phyloP scores from a whole-genome alignment of 2,888 invertebrate species.

The Lasioglossum calceatum region DNA sequence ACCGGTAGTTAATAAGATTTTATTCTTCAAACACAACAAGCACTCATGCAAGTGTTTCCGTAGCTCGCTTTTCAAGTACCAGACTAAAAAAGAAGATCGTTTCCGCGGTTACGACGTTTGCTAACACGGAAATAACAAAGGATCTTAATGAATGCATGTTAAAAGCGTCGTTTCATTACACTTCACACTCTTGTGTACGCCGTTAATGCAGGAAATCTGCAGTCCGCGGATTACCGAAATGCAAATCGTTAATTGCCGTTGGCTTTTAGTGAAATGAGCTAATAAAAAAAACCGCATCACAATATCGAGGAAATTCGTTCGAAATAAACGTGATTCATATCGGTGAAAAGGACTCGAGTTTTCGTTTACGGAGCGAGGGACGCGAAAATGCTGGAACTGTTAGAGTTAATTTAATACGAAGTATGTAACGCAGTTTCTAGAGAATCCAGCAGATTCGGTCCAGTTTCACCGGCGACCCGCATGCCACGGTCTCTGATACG shows the following conservation, averaged over 20 bases:
- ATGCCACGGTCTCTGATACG: slow-evolving; percentile 43
- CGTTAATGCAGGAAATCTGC: not conserved
- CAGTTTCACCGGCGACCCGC: slow-evolving; percentile 40
- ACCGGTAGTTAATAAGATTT: not conserved
- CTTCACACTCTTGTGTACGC: not conserved
- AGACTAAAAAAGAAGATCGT: not conserved
- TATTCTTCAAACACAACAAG: not conserved
- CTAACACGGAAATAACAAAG: not conserved
- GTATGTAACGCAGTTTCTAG: slow-evolving; percentile 52
- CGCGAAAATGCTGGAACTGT: slow-evolving; percentile 16
- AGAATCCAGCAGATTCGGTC: slow-evolving; percentile 33
- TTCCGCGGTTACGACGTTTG: not conserved
- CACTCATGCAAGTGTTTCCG: not conserved
- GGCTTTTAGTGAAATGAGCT: not conserved
- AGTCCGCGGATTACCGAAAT: not conserved
- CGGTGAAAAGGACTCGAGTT: not conserved
- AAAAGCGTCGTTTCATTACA: not conserved
- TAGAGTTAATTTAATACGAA: slow-evolving; percentile 51
- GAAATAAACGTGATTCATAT: slow-evolving; percentile 14
- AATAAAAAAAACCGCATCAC: not conserved
- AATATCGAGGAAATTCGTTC: not conserved
- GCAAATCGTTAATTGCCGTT: not conserved
- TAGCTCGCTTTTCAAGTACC: not conserved
- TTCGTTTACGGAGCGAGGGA: slow-evolving; percentile 15
- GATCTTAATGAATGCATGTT: not conserved